Percentiles rank a stretch among this genome's conserved stretches.
Conservation (phyloP, 1,140 invertebrate genomes). For the Leptinotarsa lineolata region DNA sequence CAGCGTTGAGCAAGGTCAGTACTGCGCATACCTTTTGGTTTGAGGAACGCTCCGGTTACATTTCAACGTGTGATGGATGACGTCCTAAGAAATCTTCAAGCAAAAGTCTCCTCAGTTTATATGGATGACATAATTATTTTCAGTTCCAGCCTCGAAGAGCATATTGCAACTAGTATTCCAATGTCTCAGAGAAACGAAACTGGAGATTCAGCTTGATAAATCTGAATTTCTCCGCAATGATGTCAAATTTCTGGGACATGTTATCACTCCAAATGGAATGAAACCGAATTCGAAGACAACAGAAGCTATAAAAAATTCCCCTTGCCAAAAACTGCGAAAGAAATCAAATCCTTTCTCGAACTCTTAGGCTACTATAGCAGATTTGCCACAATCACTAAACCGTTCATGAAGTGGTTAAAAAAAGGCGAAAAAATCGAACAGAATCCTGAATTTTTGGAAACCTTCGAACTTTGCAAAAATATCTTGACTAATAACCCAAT, state of each 20-base stretch:
- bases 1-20: no score
- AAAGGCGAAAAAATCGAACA: conserved; percentile 32
- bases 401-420: background rate
- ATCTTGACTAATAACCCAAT: conserved; percentile 30
- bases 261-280: conserved; percentile 41
- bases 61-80: no score
- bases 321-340: conserved; percentile 36
- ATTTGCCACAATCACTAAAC: no score
- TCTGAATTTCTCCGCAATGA: conserved; percentile 44
- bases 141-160: no score
- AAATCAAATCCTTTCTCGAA: conserved; percentile 40
- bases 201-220: conserved; percentile 47
- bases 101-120: no score
- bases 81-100: no score
- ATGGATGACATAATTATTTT: no score
- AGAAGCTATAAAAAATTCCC: conserved; percentile 42
- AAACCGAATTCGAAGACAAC: conserved; percentile 46
- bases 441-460: background rate
- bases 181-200: no score
- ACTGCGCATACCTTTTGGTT: no score
- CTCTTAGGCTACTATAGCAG: background rate
- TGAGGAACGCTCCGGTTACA: no score
- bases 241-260: conserved; percentile 53
- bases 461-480: conserved; percentile 12
- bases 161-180: no score